Conservation (phyloP, 2,113 vertebrate species). For the Corvus cornix region DNA sequence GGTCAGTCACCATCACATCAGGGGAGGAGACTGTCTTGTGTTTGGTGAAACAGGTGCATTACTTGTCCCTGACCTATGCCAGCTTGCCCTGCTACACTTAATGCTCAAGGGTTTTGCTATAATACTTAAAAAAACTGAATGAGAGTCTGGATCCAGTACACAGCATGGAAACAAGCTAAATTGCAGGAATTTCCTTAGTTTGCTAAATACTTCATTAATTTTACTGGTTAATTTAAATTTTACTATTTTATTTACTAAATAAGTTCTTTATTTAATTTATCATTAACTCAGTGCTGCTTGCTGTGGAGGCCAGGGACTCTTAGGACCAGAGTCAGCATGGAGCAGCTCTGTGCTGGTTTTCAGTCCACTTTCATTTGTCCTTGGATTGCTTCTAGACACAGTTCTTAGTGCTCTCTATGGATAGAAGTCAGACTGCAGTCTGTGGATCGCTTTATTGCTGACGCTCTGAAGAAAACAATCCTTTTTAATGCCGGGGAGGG, state of each 20-base stretch:
- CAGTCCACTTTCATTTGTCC: neutral
- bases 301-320: neutral
- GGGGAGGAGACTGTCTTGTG: neutral
- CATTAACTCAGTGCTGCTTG: neutral
- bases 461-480: neutral
- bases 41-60: neutral
- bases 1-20: fast-evolving
- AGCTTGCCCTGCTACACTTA: neutral
- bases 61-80: neutral
- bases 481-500: neutral
- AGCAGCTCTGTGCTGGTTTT: neutral
- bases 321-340: neutral
- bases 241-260: neutral
- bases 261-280: neutral
- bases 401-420: neutral
- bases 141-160: neutral
- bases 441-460: neutral
- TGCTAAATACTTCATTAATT: neutral
- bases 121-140: neutral
- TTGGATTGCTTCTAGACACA: neutral
- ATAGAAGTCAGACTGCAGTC: neutral
- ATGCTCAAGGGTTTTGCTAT: neutral
- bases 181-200: neutral
- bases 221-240: neutral
- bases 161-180: neutral